phyloP scores from a whole-genome alignment of 2,888 invertebrate species.

The Plagodis pulveraria region DNA sequence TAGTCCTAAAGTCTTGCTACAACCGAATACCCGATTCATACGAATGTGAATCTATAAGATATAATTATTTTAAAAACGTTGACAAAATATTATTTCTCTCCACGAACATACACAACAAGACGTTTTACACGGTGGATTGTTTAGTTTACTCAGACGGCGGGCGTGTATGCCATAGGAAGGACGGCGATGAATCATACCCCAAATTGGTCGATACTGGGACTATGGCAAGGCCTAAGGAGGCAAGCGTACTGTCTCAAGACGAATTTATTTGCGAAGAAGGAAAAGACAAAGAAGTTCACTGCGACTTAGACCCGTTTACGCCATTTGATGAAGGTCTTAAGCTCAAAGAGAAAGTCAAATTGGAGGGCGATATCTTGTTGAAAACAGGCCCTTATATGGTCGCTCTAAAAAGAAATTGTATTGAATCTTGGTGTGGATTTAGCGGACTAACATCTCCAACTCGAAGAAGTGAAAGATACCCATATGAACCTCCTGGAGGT shows the following conservation, averaged over 20 bases:
- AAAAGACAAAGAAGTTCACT: constrained; percentile 50
- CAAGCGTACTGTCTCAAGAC: constrained; percentile 65
- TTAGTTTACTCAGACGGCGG: constrained; percentile 65
- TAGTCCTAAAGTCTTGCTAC: constrained; percentile 59
- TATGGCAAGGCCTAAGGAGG: constrained; percentile 61
- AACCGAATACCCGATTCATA: constrained; percentile 43
- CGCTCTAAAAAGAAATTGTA: constrained; percentile 55
- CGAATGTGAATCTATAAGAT: constrained; percentile 63
- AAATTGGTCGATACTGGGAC: constrained; percentile 65
- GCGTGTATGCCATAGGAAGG: constrained; percentile 69
- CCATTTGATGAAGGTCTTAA: constrained; percentile 58
- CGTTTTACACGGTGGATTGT: constrained; percentile 71
- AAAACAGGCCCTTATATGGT: constrained; percentile 57
- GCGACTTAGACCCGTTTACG: constrained; percentile 64
- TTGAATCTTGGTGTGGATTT: constrained; percentile 66
- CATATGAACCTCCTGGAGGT: constrained; percentile 63
- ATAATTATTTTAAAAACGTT: constrained; percentile 63
- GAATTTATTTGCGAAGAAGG: constrained; percentile 74
- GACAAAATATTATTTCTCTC: constrained; percentile 69
- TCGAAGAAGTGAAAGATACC: constrained; percentile 44
- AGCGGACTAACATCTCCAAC: constrained; percentile 48
- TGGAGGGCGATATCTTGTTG: constrained; percentile 56
- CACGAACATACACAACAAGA: constrained; percentile 58
- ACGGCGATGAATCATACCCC: constrained; percentile 53
- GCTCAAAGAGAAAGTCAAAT: constrained; percentile 50